Evolutionary conservation across 2,113 vertebrate species (phyloP).

Genomic region (Bos indicus): DNA sequence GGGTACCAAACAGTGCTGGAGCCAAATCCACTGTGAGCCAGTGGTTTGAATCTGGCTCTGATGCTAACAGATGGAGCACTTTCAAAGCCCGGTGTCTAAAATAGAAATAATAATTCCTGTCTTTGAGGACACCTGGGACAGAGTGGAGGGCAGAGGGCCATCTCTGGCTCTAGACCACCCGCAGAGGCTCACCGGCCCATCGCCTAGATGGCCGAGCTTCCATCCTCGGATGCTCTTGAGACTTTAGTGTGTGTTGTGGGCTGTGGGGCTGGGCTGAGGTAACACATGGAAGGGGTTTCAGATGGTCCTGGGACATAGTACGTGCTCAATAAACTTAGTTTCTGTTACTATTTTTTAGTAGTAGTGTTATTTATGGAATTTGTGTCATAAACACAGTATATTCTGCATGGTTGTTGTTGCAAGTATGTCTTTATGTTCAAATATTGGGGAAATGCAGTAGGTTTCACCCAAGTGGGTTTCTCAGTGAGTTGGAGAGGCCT

Average conservation of each 20-base stretch:
- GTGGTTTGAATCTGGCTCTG: background rate
- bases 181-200: background rate
- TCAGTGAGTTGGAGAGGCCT: no score
- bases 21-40: accelerated
- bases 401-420: accelerated
- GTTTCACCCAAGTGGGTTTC: no score
- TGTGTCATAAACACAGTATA: accelerated
- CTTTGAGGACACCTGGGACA: background rate
- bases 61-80: accelerated
- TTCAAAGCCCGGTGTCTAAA: background rate
- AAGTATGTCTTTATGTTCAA: background rate
- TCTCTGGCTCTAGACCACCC: no score
- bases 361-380: no score
- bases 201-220: accelerated
- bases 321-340: accelerated
- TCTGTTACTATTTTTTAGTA: background rate
- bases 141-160: accelerated
- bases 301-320: accelerated
- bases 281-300: accelerated
- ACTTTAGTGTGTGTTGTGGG: background rate
- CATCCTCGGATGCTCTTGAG: accelerated
- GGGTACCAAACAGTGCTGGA: no score
- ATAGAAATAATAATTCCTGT: background rate
- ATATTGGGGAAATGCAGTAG: no score
- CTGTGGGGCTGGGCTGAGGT: accelerated